phyloP scores from a whole-genome alignment of 2,113 vertebrate species.

The Urocitellus parryii region DNA sequence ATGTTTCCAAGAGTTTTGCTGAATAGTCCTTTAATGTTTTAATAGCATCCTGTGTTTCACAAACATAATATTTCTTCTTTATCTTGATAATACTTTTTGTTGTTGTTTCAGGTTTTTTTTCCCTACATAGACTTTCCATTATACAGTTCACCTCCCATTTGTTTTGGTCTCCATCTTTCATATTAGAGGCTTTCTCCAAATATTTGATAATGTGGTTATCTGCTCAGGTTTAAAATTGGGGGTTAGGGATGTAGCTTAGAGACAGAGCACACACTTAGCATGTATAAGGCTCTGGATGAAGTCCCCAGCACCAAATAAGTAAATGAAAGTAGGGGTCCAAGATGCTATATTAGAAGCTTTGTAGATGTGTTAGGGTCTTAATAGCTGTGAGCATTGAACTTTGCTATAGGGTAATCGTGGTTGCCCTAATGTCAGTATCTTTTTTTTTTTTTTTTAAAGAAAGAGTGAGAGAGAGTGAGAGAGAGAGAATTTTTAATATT shows the following conservation, averaged over 20 bases:
- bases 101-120: conserved; percentile 13
- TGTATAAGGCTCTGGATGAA: background rate
- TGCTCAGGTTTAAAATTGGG: conserved; percentile 1
- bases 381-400: background rate
- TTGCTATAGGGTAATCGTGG: background rate
- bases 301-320: background rate
- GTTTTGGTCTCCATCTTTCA: conserved; percentile 45
- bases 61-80: conserved; percentile 17
- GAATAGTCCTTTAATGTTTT: conserved; percentile 31
- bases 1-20: conserved; percentile 34
- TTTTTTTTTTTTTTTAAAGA: no score
- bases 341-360: background rate
- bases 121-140: background rate
- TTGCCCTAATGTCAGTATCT: background rate
- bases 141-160: background rate
- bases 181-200: conserved; percentile 5
- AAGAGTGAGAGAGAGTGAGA: no score
- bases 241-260: background rate
- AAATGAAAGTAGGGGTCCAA: background rate
- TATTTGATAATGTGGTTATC: conserved; percentile 2
- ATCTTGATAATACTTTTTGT: background rate
- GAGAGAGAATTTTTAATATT: no score
- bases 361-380: background rate
- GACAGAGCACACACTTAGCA: background rate
- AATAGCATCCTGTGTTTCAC: conserved; percentile 48